A percentile compares a stretch with the other conserved stretches of the same genome.
These are phyloP conservation scores for Tipula unca DNA, from an alignment of 2,888 invertebrate genomes.

Conservation along the genomic window DNA sequence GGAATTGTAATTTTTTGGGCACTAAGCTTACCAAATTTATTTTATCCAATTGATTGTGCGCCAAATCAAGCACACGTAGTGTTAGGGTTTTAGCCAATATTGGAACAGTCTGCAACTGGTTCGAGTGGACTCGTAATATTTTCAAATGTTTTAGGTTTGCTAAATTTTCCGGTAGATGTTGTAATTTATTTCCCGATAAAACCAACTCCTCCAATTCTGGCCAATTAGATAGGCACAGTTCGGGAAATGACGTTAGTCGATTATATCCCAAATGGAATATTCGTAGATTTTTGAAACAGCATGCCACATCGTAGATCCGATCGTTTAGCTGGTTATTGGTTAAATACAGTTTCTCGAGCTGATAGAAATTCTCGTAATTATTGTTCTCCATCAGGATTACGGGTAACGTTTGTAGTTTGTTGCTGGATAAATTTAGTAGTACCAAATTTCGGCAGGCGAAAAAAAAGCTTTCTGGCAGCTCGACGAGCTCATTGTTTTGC, in stretches of 20 bases:
- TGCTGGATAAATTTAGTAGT: constrained; percentile 70
- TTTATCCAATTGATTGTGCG: constrained; percentile 75
- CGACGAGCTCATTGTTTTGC: constrained; percentile 69
- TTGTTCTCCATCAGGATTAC: constrained; percentile 42
- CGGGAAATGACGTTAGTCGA: constrained; percentile 61
- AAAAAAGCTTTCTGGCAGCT: constrained; percentile 69
- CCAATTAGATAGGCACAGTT: constrained; percentile 67
- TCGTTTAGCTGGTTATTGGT: constrained; percentile 72
- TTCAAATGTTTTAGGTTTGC: constrained; percentile 60
- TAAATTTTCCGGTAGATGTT: constrained; percentile 66
- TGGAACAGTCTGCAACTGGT: constrained; percentile 65
- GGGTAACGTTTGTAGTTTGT: constrained; percentile 62
- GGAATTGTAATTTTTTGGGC: constrained; percentile 72
- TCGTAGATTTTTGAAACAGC: constrained; percentile 55
- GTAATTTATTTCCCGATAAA: constrained; percentile 70
- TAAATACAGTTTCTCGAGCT: constrained; percentile 60
- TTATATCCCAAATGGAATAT: constrained; percentile 73
- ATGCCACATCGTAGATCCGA: constrained; percentile 55
- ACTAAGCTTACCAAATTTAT: constrained; percentile 67
- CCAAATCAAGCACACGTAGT: constrained; percentile 71
- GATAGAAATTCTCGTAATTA: constrained; percentile 47
- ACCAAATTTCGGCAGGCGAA: constrained; percentile 54
- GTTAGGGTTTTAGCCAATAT: constrained; percentile 65
- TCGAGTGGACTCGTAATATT: constrained; percentile 73
- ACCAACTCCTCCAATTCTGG: constrained; percentile 72